Evolutionary conservation across 2,797 vertebrate genomes (phyloP).

Genomic region (Enoplosus armatus): DNA sequence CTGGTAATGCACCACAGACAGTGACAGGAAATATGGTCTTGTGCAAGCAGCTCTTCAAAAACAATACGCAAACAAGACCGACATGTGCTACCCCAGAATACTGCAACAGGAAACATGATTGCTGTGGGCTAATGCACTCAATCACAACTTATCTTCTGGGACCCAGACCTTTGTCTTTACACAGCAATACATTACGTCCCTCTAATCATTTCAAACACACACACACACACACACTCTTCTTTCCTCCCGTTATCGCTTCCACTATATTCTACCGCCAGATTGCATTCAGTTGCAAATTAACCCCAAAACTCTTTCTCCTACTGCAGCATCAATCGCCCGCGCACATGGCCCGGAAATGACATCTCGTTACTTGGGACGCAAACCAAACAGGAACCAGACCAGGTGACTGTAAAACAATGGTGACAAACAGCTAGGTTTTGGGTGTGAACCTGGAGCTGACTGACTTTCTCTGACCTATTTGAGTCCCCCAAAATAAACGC

Average conservation of each 20-base stretch:
- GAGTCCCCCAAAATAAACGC: not conserved
- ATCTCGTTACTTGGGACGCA: not conserved
- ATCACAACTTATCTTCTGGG: constrained; percentile 28
- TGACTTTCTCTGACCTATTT: not conserved
- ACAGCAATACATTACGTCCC: constrained; percentile 2
- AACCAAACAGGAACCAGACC: constrained; percentile 36
- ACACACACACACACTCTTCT: constrained; percentile 12
- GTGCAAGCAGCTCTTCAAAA: constrained; percentile 25
- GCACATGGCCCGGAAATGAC: constrained; percentile 9
- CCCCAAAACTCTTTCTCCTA: not conserved
- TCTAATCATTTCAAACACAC: constrained; percentile 24
- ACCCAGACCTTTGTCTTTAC: constrained; percentile 9
- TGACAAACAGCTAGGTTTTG: not conserved
- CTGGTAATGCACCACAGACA: not conserved
- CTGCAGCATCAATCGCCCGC: constrained; percentile 7
- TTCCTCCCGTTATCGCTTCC: not conserved
- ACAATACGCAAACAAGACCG: constrained; percentile 30
- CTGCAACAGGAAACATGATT: constrained; percentile 49
- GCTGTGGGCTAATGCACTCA: constrained; percentile 22
- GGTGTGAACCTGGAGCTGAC: no score
- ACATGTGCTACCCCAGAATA: constrained; percentile 14
- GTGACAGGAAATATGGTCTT: constrained; percentile 20
- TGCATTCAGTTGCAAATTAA: constrained; percentile 11
- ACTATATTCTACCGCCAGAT: not conserved
- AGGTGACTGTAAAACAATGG: not conserved